Evolutionary conservation across 64 coral and sea anemone species (phyloP).

Genomic region (Platygyra sinensis): DNA sequence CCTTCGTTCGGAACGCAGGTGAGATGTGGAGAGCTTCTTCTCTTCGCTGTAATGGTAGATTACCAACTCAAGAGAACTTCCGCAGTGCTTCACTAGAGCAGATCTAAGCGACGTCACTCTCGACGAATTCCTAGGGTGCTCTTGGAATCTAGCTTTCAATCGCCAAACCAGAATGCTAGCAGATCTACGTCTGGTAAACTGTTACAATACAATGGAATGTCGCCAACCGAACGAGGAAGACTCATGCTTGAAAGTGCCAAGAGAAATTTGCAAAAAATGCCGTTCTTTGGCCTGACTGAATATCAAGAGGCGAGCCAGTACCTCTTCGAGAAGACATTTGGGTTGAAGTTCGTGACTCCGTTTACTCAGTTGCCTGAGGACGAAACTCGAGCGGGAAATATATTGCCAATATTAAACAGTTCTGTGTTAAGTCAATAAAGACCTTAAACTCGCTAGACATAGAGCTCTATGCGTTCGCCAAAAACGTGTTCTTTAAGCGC

Average conservation of each 20-base stretch:
- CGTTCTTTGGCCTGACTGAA: constrained; percentile 90
- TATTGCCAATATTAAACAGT: constrained; percentile 16
- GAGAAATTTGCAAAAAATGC: constrained; percentile 75
- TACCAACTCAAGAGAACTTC: constrained; percentile 63
- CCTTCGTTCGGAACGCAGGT: constrained; percentile 37
- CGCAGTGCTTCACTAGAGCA: constrained; percentile 70
- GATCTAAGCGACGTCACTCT: constrained; percentile 73
- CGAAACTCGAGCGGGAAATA: constrained; percentile 28
- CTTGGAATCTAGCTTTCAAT: constrained; percentile 91
- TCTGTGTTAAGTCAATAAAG: neutral
- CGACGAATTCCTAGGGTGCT: constrained; percentile 62
- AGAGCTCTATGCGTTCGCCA: constrained; percentile 54
- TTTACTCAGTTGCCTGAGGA: constrained; percentile 57
- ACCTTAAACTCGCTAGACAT: constrained; percentile 57
- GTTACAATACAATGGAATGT: constrained; percentile 65
- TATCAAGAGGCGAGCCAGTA: constrained; percentile 91
- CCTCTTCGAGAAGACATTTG: constrained; percentile 93
- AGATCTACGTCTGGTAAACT: constrained; percentile 76
- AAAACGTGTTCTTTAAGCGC: constrained; percentile 58
- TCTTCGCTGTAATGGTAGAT: constrained; percentile 73
- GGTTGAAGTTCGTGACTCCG: constrained; percentile 64
- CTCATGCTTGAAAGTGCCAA: constrained; percentile 80
- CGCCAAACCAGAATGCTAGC: constrained; percentile 93
- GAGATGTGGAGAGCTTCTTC: constrained; percentile 71
- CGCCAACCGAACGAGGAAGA: constrained; percentile 37